phyloP scores from a whole-genome alignment of 2,113 vertebrate species.

The Orycteropus afer region DNA sequence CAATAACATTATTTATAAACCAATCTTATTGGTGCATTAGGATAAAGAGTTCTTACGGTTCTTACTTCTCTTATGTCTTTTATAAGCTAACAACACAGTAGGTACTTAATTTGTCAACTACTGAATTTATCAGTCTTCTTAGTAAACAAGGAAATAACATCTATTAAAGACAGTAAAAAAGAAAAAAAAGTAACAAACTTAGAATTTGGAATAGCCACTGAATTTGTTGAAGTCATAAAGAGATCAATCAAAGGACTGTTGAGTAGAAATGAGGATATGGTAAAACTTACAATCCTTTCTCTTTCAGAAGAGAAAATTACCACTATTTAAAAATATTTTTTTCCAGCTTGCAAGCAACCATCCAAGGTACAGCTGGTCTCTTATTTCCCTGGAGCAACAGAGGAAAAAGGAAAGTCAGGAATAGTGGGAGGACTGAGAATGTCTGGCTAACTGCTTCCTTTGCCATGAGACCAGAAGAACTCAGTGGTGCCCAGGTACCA shows the following conservation, averaged over 20 bases:
- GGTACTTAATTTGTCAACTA: constrained; percentile 36
- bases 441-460: not conserved
- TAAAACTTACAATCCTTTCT: not conserved
- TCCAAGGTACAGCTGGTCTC: not conserved
- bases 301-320: constrained; percentile 33
- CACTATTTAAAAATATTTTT: not conserved
- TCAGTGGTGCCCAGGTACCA: not conserved
- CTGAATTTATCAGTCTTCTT: constrained; percentile 27
- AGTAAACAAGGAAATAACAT: constrained; percentile 26
- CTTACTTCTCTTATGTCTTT: not conserved
- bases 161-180: not conserved
- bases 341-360: not conserved
- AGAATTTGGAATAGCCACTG: not conserved
- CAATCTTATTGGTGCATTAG: not conserved
- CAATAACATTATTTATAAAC: constrained; percentile 33
- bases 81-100: not conserved
- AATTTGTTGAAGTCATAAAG: constrained; percentile 3
- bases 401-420: not conserved
- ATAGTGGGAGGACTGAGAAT: not conserved
- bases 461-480: not conserved
- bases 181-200: not conserved
- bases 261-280: not conserved
- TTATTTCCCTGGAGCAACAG: not conserved
- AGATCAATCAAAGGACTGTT: constrained; percentile 1
- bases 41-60: constrained; percentile 5